Evolutionary conservation across 2,888 invertebrate species (phyloP), one percentile per base, ranked within the genome.

Genomic region (Mythimna loreyi): DNA sequence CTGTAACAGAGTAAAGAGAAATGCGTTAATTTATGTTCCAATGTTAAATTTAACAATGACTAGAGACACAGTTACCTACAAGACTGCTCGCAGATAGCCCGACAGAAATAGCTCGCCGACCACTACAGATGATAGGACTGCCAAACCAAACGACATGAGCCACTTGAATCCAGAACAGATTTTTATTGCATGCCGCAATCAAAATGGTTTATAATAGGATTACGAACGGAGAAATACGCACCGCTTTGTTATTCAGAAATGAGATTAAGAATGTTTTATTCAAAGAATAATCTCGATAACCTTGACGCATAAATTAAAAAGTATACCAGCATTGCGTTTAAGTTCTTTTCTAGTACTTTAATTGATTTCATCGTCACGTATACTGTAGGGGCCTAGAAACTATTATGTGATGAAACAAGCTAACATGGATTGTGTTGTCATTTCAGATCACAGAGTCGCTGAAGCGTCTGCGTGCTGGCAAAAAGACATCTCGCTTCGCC

Each of bases 371-470:
- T 52, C 13, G 43, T 62, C 33, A 59, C 56, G 30, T 28, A 59
- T 4, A 59, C 16, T 45, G 25, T 19, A 40, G 6, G 40, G 33
- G 45, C 45, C 62, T 30, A 56, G 19, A 58, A 67, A 59, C 33
- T 43, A 55, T 67, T 25, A 55, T 6, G 9, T 56, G 23, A 60
- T 49, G 36, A 30, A 57, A 43, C 13, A 19, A 59, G 9, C 45
- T 80, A 61, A 80, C 33, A 19, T 58, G 49, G 13, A 28, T 63
- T 62, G 56, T 62, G 50, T 68, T 78, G 7, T 72, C 49, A 66
- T 95, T 96, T 75, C 95, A 97, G 97, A 96, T 97, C 83, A 93
- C 96, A 84, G 96, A 96, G 81, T 96, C 96, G 58, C 91, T 97
- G 72, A 96, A 95, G 86, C 96, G 97, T 82, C 96, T 97, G 80